Evolutionary conservation across 2,797 vertebrate genomes (phyloP).

Genomic region (Tinamus major): DNA sequence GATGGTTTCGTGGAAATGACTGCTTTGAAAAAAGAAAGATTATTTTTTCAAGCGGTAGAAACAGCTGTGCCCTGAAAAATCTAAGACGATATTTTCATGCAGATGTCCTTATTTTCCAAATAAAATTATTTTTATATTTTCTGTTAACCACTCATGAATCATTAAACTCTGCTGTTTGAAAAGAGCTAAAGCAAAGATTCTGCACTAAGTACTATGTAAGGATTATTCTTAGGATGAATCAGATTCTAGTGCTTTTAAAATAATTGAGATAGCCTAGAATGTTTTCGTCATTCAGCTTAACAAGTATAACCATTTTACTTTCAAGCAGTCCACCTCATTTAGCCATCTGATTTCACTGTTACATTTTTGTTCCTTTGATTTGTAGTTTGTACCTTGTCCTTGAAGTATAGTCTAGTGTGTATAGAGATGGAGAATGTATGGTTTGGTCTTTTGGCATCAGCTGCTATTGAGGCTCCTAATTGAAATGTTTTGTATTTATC

Average conservation of each 20-base stretch:
- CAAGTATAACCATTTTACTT: slow-evolving; percentile 29
- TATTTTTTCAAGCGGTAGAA: not conserved
- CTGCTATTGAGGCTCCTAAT: slow-evolving; percentile 5
- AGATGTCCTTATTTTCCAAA: slow-evolving; percentile 1
- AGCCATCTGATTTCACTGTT: slow-evolving; percentile 26
- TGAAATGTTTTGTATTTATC: slow-evolving; percentile 67
- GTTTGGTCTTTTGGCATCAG: slow-evolving; percentile 44
- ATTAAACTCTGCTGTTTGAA: slow-evolving; percentile 15
- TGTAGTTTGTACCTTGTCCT: slow-evolving; percentile 17
- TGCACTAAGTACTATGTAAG: slow-evolving; percentile 23
- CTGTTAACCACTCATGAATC: not conserved
- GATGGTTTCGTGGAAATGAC: not conserved
- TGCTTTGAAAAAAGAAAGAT: not conserved
- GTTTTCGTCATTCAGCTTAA: slow-evolving; percentile 45
- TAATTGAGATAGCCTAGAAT: slow-evolving; percentile 33
- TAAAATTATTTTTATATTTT: slow-evolving; percentile 8
- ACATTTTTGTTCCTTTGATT: slow-evolving; percentile 1
- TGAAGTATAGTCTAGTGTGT: not conserved
- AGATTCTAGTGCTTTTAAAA: slow-evolving; percentile 21
- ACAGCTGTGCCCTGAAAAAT: not conserved
- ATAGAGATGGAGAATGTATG: not conserved
- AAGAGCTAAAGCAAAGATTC: slow-evolving; percentile 4
- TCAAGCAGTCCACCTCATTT: slow-evolving; percentile 1
- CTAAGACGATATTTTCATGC: not conserved
- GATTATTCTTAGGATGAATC: slow-evolving; percentile 48